A percentile compares a stretch with the other conserved stretches of the same genome.
Conservation (phyloP, 1,140 invertebrate genomes). For the Goniozus legneri region DNA sequence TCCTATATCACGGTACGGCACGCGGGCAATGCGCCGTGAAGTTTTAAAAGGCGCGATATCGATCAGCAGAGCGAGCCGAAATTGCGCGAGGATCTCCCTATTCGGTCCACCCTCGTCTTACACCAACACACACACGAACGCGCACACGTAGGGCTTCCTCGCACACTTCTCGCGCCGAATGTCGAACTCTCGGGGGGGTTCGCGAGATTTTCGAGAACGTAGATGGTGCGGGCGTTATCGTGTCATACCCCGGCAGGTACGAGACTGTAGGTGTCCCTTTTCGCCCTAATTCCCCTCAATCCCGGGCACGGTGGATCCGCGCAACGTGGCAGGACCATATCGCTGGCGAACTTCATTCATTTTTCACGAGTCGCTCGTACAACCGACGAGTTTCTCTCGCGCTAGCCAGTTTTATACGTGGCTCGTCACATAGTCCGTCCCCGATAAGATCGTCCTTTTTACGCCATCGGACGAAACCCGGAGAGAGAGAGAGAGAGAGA, state of each 20-base stretch:
- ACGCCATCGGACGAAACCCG: background rate
- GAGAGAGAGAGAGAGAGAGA: too few relatives aligned
- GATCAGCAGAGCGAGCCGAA: slow-evolving; percentile 21
- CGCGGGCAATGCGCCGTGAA: slow-evolving; percentile 9
- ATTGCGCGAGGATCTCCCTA: slow-evolving; percentile 9
- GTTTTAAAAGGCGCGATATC: slow-evolving; percentile 19
- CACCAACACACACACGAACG: slow-evolving; percentile 2
- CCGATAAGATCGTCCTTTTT: background rate
- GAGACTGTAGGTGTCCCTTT: slow-evolving; percentile 21
- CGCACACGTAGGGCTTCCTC: background rate
- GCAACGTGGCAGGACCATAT: slow-evolving; percentile 12
- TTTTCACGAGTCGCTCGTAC: slow-evolving; percentile 33
- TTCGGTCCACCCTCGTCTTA: slow-evolving; percentile 12
- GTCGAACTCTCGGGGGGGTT: slow-evolving; percentile 10
- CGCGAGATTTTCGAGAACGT: slow-evolving; percentile 11
- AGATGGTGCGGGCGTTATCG: slow-evolving; percentile 33
- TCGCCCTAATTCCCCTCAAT: slow-evolving; percentile 39
- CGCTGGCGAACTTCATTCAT: slow-evolving; percentile 37
- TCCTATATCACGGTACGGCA: background rate
- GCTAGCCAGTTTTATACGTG: too few relatives aligned
- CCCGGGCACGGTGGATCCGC: slow-evolving; percentile 18
- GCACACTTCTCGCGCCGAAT: too few relatives aligned
- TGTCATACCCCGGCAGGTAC: slow-evolving; percentile 28
- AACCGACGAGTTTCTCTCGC: slow-evolving; percentile 16
- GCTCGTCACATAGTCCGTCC: too few relatives aligned